Conservation (phyloP, 2,113 vertebrate species). For the Seriola aureovittata region DNA sequence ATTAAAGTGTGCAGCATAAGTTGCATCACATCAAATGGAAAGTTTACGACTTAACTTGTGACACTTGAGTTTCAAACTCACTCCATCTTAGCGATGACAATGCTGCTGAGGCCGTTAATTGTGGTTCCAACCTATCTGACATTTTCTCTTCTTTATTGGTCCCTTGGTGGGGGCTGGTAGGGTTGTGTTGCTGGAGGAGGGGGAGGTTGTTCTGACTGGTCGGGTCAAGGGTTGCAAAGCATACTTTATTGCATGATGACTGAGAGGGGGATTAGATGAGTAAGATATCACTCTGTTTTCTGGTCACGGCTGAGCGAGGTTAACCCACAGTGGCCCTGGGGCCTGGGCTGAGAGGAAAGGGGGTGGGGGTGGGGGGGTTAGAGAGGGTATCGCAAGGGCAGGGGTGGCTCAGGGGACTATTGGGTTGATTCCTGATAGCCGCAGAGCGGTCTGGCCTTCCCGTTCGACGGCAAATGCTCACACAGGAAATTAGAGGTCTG, state of each 20-base stretch:
- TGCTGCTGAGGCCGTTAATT: constrained; percentile 44
- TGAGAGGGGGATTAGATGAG: constrained; percentile 83
- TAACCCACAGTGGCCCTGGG: constrained; percentile 78
- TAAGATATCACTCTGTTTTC: constrained; percentile 84
- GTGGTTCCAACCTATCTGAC: constrained; percentile 31
- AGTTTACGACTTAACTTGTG: background rate
- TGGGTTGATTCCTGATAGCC: constrained; percentile 81
- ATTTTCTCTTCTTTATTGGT: constrained; percentile 31
- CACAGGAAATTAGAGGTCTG: constrained; percentile 85
- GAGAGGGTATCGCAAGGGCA: constrained; percentile 74
- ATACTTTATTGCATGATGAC: constrained; percentile 84
- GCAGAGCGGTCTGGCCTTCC: constrained; percentile 75
- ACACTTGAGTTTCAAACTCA: background rate
- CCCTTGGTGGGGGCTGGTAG: constrained; percentile 44
- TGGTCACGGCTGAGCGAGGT: constrained; percentile 83
- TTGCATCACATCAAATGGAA: background rate
- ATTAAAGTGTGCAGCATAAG: background rate
- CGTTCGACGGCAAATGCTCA: constrained; percentile 73
- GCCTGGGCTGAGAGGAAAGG: constrained; percentile 63
- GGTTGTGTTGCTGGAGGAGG: constrained; percentile 43
- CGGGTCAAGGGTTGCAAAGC: constrained; percentile 80
- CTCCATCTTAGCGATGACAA: constrained; percentile 52
- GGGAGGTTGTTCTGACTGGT: constrained; percentile 54
- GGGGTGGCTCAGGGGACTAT: constrained; percentile 78
- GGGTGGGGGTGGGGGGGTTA: constrained; percentile 14